These are phyloP conservation scores for Danionella dracula DNA, from an alignment of 2,797 vertebrate genomes.

Conservation along the genomic window DNA sequence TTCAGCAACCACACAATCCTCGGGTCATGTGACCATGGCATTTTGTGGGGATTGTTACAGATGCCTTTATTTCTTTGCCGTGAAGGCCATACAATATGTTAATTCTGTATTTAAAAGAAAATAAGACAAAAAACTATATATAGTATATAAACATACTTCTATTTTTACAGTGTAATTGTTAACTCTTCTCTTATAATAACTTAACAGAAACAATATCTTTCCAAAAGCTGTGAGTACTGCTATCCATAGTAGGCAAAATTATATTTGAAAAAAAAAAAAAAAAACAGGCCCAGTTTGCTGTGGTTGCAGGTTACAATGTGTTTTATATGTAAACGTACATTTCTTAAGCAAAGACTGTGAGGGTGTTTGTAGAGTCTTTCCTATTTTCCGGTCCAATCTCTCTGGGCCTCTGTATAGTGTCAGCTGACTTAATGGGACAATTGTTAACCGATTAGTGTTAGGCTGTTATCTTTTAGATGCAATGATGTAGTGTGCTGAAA, in stretches of 20 bases:
- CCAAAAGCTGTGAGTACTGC: constrained; percentile 60
- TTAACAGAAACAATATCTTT: constrained; percentile 62
- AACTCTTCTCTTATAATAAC: constrained; percentile 69
- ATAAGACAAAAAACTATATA: constrained; percentile 76
- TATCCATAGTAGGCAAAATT: constrained; percentile 58
- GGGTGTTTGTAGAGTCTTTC: constrained; percentile 50
- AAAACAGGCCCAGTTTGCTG: constrained; percentile 66
- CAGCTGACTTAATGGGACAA: constrained; percentile 46
- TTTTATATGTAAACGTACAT: constrained; percentile 52
- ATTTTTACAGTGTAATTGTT: constrained; percentile 83
- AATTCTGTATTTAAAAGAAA: constrained; percentile 78
- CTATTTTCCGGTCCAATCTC: constrained; percentile 49
- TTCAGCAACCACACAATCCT: constrained; percentile 64
- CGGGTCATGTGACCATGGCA: constrained; percentile 52
- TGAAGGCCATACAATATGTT: constrained; percentile 75
- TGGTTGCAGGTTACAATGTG: constrained; percentile 64
- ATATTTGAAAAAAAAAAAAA: constrained; percentile 48
- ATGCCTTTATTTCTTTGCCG: constrained; percentile 78
- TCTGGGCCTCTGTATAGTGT: constrained; percentile 58
- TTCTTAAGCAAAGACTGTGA: constrained; percentile 48
- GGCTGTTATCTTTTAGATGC: constrained; percentile 34
- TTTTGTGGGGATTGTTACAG: constrained; percentile 69
- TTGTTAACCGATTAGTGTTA: constrained; percentile 39
- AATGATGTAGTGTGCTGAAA: constrained; percentile 37
- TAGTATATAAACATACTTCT: constrained; percentile 80